A percentile compares a stretch with the other conserved stretches of the same genome.
Conservation (phyloP, 1,140 invertebrate species). For the Saccostrea echinata region DNA sequence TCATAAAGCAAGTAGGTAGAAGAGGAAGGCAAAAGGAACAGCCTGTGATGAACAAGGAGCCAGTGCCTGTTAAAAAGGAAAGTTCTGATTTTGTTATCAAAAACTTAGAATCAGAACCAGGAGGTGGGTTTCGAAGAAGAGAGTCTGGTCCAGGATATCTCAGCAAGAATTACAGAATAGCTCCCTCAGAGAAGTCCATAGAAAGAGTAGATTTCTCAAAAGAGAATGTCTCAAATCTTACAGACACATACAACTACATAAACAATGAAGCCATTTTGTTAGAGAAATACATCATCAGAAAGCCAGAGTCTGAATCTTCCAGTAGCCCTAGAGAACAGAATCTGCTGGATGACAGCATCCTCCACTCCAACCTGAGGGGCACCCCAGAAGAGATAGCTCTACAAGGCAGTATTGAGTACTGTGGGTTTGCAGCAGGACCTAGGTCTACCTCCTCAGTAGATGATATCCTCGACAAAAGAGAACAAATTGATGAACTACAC, state of each 20-base stretch:
- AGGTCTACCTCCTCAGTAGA: constrained; percentile 27
- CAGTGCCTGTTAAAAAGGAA: not conserved
- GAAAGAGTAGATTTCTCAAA: not conserved
- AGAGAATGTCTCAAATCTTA: not conserved
- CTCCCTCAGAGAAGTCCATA: not conserved
- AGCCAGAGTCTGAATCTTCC: not conserved
- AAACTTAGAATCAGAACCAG: constrained; percentile 9
- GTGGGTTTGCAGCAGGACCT: constrained; percentile 1
- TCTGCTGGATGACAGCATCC: constrained; percentile 7
- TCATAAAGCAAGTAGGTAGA: not conserved
- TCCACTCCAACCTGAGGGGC: not conserved
- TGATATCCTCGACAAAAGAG: constrained; percentile 27
- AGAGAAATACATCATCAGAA: constrained; percentile 46
- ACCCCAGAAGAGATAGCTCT: not conserved
- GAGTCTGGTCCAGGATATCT: not conserved
- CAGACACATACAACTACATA: not conserved
- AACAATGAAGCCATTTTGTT: constrained; percentile 42
- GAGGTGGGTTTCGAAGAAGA: not conserved
- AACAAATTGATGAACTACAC: not conserved
- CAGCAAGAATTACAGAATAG: constrained; percentile 26
- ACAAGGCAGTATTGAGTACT: constrained; percentile 25
- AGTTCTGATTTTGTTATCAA: not conserved
- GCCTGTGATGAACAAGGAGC: not conserved
- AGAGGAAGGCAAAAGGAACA: constrained; percentile 18
- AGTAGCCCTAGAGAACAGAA: not conserved